Evolutionary conservation across 2,888 invertebrate genomes (phyloP), one percentile per base, ranked within the genome.

Genomic region (Macrophya alboannulata): DNA sequence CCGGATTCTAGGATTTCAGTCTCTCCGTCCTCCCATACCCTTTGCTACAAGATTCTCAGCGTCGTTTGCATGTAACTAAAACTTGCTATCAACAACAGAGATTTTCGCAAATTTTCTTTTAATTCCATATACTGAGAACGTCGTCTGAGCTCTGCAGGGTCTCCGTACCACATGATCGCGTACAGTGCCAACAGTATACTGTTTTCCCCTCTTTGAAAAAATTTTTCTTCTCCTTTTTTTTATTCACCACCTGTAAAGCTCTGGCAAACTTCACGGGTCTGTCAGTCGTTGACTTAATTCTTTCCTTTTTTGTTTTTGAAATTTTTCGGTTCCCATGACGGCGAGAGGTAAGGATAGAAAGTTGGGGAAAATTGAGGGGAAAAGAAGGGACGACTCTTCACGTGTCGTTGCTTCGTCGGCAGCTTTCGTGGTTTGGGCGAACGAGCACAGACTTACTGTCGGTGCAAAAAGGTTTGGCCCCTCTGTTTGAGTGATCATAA

Each of bases 371-470:
- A 31, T 48, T 17, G 17, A 21, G 74, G 43, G 45, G 37, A 31
- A 15, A 77, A 25, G 51, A 55, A 77, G 81, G 43, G 62, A 40
- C 31, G 81, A 62, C 81, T 81, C 81, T 81, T 59, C 62, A 81
- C 81, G 81, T 81, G 81, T 81, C 81, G 81, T 59, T 81, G 81
- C 59, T 81, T 81, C 81, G 59, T 62, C 62, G 59, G 81, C 81
- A 81, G 55, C 25, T 77, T 81, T 81, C 55, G 59, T 40, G 62
- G 59, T 21, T 62, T 81, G 59, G 62, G 43, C 62, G 79, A 77
- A 51, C 45, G 48, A 48, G 31, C 45, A 45, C 76, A 76, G 77
- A 51, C 51, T 55, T 31, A 10, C 31, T 17, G n/a, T n/a, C n/a
- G n/a, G n/a, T n/a, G n/a, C n/a, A n/a, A n/a, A n/a, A n/a, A n/a